A percentile compares a stretch with the other conserved stretches of the same genome.
Evolutionary conservation across 1,140 invertebrate species (phyloP).

Genomic region (Patella vulgata): DNA sequence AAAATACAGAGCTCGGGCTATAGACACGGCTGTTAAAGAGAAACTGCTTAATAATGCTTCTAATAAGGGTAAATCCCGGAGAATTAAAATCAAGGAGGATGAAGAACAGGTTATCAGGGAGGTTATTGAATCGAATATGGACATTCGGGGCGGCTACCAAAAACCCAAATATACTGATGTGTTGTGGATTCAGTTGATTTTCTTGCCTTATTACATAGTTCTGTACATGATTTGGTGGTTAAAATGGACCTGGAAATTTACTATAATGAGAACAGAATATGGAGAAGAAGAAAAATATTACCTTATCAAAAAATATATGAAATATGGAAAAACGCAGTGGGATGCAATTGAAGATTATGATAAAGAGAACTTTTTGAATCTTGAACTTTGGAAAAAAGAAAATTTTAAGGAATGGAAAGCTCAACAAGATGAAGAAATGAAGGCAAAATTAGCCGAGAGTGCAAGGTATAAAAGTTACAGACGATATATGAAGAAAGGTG

Average conservation of each 20-base stretch:
- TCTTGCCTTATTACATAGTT: slow-evolving; percentile 78
- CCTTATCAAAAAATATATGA: slow-evolving; percentile 82
- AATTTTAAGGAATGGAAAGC: slow-evolving; percentile 84
- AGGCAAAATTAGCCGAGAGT: slow-evolving; percentile 72
- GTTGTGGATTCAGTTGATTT: slow-evolving; percentile 83
- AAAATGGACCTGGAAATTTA: slow-evolving; percentile 84
- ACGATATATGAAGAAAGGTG: slow-evolving; percentile 66
- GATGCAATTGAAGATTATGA: slow-evolving; percentile 78
- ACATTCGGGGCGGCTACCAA: slow-evolving; percentile 87
- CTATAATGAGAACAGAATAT: slow-evolving; percentile 79
- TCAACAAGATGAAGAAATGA: slow-evolving; percentile 83
- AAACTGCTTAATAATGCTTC: slow-evolving; percentile 70
- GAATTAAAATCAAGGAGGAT: slow-evolving; percentile 73
- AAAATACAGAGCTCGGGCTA: slow-evolving; percentile 83
- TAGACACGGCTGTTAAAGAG: slow-evolving; percentile 83
- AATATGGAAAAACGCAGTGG: slow-evolving; percentile 72
- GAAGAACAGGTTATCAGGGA: slow-evolving; percentile 82
- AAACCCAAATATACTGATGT: slow-evolving; percentile 78
- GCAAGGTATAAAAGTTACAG: slow-evolving; percentile 63
- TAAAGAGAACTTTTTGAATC: slow-evolving; percentile 77
- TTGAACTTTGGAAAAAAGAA: slow-evolving; percentile 83
- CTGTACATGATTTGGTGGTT: slow-evolving; percentile 79
- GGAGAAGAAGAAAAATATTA: slow-evolving; percentile 85
- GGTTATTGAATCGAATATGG: slow-evolving; percentile 90
- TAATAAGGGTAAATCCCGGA: slow-evolving; percentile 62